phyloP scores from a whole-genome alignment of 1,140 invertebrate genomes.

The Luehdorfia chinensis region DNA sequence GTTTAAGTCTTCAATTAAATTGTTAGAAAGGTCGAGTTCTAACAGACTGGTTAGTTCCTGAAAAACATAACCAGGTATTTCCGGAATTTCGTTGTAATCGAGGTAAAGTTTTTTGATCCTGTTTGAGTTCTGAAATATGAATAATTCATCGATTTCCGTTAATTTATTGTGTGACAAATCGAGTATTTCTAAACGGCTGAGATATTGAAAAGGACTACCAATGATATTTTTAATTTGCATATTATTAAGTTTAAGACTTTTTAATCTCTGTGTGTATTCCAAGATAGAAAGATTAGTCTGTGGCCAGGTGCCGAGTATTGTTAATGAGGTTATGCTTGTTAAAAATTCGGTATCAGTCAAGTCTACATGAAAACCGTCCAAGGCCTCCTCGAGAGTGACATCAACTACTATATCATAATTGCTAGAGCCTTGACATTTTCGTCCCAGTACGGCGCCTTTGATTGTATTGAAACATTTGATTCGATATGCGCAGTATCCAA shows the following conservation, averaged over 20 bases:
- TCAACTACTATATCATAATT: slow-evolving; percentile 47
- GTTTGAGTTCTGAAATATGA: slow-evolving; percentile 44
- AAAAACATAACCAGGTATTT: slow-evolving; percentile 44
- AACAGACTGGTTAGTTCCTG: slow-evolving; percentile 40
- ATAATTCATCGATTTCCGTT: slow-evolving; percentile 41
- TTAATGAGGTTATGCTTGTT: slow-evolving; percentile 38
- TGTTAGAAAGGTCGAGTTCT: slow-evolving; percentile 58
- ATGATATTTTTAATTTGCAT: slow-evolving; percentile 39
- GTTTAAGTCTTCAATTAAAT: slow-evolving; percentile 42
- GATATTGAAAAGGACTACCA: slow-evolving; percentile 37
- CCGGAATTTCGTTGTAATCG: slow-evolving; percentile 41
- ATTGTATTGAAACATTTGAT: slow-evolving; percentile 42
- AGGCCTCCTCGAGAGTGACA: slow-evolving; percentile 39
- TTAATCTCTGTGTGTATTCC: slow-evolving; percentile 40
- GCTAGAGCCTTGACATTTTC: slow-evolving; percentile 39
- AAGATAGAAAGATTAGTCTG: slow-evolving; percentile 43
- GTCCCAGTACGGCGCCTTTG: slow-evolving; percentile 27
- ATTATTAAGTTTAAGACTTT: slow-evolving; percentile 29
- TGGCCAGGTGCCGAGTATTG: slow-evolving; percentile 35
- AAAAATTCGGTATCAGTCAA: slow-evolving; percentile 35
- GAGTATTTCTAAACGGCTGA: slow-evolving; percentile 35
- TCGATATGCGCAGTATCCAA: slow-evolving; percentile 38
- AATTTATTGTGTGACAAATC: slow-evolving; percentile 50
- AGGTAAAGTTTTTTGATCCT: slow-evolving; percentile 43
- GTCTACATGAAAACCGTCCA: slow-evolving; percentile 18